These are phyloP conservation scores for Lepus europaeus DNA, from an alignment of 2,113 vertebrate species.

Conservation along the genomic window DNA sequence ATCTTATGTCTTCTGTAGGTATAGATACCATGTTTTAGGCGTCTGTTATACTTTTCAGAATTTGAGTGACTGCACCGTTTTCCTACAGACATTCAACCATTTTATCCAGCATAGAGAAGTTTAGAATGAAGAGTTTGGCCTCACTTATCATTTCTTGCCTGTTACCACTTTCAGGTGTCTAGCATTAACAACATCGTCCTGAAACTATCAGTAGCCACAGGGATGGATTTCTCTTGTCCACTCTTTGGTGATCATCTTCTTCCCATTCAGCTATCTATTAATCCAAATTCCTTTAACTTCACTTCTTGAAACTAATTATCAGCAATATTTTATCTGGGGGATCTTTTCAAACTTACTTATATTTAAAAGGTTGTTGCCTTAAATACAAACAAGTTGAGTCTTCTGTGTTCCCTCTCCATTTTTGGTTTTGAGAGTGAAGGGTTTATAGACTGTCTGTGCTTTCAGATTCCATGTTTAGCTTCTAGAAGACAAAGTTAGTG, in stretches of 20 bases:
- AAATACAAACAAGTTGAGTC: background rate
- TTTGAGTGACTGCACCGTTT: background rate
- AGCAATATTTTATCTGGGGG: background rate
- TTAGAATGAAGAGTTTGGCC: background rate
- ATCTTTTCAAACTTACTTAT: background rate
- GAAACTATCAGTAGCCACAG: background rate
- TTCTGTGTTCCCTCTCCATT: background rate
- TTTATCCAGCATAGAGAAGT: background rate
- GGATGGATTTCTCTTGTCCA: background rate
- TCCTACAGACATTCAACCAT: background rate
- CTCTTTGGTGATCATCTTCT: background rate
- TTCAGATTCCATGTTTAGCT: background rate
- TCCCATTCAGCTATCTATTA: background rate
- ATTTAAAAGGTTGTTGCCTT: background rate
- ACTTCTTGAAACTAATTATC: background rate
- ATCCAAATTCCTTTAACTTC: background rate
- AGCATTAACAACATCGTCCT: background rate
- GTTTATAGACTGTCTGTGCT: background rate
- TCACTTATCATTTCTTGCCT: background rate
- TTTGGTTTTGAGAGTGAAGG: background rate
- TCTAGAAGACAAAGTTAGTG: slow-evolving; percentile 10
- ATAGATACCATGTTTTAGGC: background rate
- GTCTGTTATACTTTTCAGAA: background rate
- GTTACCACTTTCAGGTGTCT: background rate
- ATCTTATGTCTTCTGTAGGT: background rate